These are phyloP conservation scores for Drosophila elegans DNA, from an alignment of 1,140 invertebrate species.

Conservation along the genomic window DNA sequence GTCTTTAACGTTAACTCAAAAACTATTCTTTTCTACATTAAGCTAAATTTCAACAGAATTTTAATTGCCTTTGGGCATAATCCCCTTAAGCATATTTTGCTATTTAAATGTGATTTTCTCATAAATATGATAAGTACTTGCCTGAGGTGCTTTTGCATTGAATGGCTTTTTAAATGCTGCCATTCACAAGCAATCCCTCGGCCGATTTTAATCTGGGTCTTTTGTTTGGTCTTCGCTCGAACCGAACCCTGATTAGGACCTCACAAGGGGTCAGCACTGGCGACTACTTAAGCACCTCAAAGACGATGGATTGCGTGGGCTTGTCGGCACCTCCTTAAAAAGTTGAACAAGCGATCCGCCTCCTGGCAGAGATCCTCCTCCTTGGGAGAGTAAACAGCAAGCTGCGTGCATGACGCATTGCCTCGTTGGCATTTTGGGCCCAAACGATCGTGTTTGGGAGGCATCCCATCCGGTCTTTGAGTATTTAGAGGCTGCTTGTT, in stretches of 20 bases:
- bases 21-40: neutral
- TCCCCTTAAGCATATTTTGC: neutral
- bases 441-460: slow-evolving; percentile 76
- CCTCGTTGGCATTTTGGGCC: slow-evolving; percentile 67
- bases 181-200: slow-evolving; percentile 1
- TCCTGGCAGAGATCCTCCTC: neutral
- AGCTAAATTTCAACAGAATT: neutral
- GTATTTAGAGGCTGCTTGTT: slow-evolving; percentile 55
- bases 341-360: slow-evolving; percentile 4
- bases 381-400: slow-evolving; percentile 21
- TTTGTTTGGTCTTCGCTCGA: slow-evolving; percentile 10
- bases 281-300: slow-evolving; percentile 28
- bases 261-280: slow-evolving; percentile 12
- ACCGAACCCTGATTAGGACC: slow-evolving; percentile 24
- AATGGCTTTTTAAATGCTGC: slow-evolving; percentile 1
- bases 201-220: slow-evolving; percentile 3
- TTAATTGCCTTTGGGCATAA: slow-evolving; percentile 2
- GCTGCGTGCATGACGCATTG: slow-evolving; percentile 77
- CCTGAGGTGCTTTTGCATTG: slow-evolving; percentile 3
- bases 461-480: slow-evolving; percentile 53
- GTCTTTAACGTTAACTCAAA: too few relatives aligned
- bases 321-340: slow-evolving; percentile 27
- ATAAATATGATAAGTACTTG: slow-evolving; percentile 2
- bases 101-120: neutral
- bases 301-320: slow-evolving; percentile 37